Conservation (phyloP, 2,888 invertebrate genomes). For the Andricus curvator region DNA sequence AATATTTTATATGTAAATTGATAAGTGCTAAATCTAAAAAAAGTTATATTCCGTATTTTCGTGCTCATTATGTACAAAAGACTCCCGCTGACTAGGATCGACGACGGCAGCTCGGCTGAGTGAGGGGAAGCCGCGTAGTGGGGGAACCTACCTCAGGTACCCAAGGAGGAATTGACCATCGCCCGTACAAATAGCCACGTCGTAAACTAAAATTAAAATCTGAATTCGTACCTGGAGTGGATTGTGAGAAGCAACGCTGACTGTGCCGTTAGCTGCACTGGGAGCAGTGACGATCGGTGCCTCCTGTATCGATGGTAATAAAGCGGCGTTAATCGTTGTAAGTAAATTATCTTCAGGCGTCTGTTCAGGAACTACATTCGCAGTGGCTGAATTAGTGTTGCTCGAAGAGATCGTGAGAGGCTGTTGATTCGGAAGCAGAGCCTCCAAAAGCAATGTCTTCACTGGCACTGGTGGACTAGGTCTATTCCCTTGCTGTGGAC, state of each 20-base stretch:
- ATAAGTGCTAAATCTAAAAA: too few relatives aligned
- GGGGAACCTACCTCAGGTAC: too few relatives aligned
- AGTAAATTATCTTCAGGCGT: conserved; percentile 65
- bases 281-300: conserved; percentile 64
- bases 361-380: conserved; percentile 59
- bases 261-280: conserved; percentile 42
- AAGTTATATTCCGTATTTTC: too few relatives aligned
- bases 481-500: conserved; percentile 73
- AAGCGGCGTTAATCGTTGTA: conserved; percentile 72
- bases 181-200: too few relatives aligned
- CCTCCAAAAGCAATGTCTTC: conserved; percentile 86
- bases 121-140: too few relatives aligned
- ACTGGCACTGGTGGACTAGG: conserved; percentile 81
- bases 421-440: conserved; percentile 66
- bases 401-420: conserved; percentile 39
- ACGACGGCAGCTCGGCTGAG: too few relatives aligned
- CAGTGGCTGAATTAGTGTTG: background rate
- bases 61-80: too few relatives aligned
- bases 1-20: too few relatives aligned
- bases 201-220: background rate
- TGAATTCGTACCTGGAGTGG: conserved; percentile 62
- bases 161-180: too few relatives aligned
- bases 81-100: too few relatives aligned
- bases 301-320: conserved; percentile 72
- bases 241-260: conserved; percentile 65